Evolutionary conservation across 2,888 invertebrate species (phyloP), one percentile per base, ranked within the genome.

Genomic region (Thereva unica): DNA sequence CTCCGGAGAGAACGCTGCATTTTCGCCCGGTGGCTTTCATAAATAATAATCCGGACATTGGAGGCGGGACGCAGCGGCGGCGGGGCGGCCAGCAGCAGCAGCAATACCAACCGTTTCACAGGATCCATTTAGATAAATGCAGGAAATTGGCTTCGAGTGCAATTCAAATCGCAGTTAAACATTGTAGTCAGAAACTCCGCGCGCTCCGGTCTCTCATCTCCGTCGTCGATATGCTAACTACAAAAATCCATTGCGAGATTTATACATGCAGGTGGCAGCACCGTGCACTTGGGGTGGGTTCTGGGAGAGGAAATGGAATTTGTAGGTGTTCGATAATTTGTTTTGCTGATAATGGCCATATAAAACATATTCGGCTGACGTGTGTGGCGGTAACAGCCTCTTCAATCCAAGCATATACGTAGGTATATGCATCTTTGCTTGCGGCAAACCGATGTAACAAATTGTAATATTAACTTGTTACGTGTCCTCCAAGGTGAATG

Each of bases 1-100:
- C 44, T 35, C 35, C 42, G 45, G 44, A 7, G 34, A 42, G 44
- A 42, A 10, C 4, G 10, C 55, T 9, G 23, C 55, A 8, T 10
- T 40, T 23, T 38, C 41, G 55, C 55, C 55, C 55, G 40, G 57
- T 57, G 57, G 57, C 57, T 57, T 45, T 57, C 57, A 57, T 57
- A 57, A 57, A 57, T 57, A 57, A 57, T 57, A 57, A 57, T 57
- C 45, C 35, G 57, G 57, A 35, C 23, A 2, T 23, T 23, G 23
- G 23, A 23, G 23, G 23, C 23, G 23, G 23, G 23, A 23, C 23
- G 23, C 23, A 23, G 23, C 23, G 23, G 2, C 23, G 23, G 23
- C 23, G 23, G 23, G 23, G 23, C 23, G 23, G 23, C 23, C 1
- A 2, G 23, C 23, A 23, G 23, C 23, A 23, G 23, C 23, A 45